phyloP scores from a whole-genome alignment of 2,888 invertebrate genomes.

The Ormia ochracea region DNA sequence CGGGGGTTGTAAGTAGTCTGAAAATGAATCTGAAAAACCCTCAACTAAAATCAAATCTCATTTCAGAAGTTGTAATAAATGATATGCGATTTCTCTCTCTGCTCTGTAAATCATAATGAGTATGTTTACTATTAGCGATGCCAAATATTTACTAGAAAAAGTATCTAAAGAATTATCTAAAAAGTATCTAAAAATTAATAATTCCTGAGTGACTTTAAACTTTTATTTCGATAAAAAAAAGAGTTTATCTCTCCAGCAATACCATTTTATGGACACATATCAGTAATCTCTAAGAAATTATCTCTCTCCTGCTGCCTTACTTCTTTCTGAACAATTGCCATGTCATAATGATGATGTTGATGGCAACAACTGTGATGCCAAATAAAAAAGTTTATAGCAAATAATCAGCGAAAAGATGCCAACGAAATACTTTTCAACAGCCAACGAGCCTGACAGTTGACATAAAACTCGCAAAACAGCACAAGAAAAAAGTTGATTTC shows the following conservation, averaged over 20 bases:
- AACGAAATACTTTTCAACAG: slow-evolving; percentile 24
- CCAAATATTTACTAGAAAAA: too few species aligned
- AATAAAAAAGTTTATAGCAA: not conserved
- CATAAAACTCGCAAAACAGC: slow-evolving; percentile 15
- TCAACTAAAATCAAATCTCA: too few species aligned
- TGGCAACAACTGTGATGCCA: slow-evolving; percentile 12
- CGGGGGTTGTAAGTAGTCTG: too few species aligned
- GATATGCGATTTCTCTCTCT: too few species aligned
- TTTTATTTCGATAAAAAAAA: not conserved
- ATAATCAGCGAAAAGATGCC: slow-evolving; percentile 4
- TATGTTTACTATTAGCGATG: too few species aligned
- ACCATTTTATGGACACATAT: not conserved
- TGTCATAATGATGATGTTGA: slow-evolving; percentile 20
- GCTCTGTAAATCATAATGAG: too few species aligned
- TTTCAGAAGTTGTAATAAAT: too few species aligned
- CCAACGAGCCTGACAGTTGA: slow-evolving; percentile 22
- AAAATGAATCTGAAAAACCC: too few species aligned
- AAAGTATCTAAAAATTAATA: too few species aligned
- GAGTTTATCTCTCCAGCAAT: not conserved
- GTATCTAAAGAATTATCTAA: too few species aligned
- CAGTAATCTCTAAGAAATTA: slow-evolving; percentile 4
- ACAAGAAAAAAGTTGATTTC: not conserved
- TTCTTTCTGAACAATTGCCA: slow-evolving; percentile 24
- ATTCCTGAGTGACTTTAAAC: too few species aligned
- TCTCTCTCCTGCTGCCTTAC: not conserved